Conservation (phyloP, 2,113 vertebrate species). For the Todiramphus chloris region DNA sequence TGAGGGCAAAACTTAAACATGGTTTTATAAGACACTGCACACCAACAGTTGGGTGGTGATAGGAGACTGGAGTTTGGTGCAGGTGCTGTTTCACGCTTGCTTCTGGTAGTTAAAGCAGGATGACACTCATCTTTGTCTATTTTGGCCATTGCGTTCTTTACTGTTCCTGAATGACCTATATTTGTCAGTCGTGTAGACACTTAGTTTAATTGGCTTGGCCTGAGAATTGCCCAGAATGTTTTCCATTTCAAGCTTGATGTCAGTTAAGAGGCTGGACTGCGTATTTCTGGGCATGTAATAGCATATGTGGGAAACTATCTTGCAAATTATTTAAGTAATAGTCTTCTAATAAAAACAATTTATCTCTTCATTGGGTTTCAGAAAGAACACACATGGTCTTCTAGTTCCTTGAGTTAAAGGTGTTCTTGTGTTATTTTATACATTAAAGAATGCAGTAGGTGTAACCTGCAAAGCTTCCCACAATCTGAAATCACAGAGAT, state of each 20-base stretch:
- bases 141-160: neutral
- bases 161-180: neutral
- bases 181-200: neutral
- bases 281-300: neutral
- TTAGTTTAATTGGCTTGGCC: neutral
- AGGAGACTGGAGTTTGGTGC: neutral
- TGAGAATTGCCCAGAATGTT: neutral
- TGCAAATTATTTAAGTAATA: neutral
- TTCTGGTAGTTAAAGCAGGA: neutral
- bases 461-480: neutral
- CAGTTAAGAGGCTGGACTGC: neutral
- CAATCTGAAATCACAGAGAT: neutral
- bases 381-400: neutral
- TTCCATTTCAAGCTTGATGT: neutral
- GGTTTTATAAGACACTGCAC: neutral
- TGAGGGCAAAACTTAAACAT: neutral
- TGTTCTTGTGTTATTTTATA: neutral
- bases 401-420: neutral
- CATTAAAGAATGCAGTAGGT: neutral
- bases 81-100: neutral
- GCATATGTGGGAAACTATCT: neutral
- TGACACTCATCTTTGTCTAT: neutral
- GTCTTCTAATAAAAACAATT: neutral
- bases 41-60: neutral
- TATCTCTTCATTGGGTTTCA: neutral